phyloP scores from a whole-genome alignment of 2,113 vertebrate genomes.

The Cyrtonyx montezumae region DNA sequence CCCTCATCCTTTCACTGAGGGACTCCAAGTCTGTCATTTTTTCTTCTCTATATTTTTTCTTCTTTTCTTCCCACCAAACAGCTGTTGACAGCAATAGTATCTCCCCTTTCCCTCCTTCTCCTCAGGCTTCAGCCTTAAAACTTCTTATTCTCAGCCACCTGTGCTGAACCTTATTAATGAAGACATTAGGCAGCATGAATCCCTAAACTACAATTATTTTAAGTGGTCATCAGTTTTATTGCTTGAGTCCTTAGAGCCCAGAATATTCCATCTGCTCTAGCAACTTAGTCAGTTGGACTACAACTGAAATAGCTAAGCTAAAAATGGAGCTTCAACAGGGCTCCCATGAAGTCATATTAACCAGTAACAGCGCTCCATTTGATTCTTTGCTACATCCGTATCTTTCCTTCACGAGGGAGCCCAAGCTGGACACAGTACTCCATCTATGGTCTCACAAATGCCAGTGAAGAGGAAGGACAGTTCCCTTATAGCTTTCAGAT shows the following conservation, averaged over 20 bases:
- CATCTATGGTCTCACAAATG: background rate
- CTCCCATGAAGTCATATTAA: background rate
- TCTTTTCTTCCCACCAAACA: background rate
- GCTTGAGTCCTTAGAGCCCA: background rate
- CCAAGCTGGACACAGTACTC: background rate
- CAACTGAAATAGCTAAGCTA: background rate
- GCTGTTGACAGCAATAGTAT: accelerated
- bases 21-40: background rate
- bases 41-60: background rate
- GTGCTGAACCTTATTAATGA: background rate
- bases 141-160: accelerated
- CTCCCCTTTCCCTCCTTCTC: background rate
- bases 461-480: background rate
- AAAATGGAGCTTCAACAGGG: background rate
- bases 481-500: background rate
- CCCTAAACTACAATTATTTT: background rate
- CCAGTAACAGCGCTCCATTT: background rate
- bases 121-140: background rate
- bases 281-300: background rate
- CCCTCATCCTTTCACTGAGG: background rate
- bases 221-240: background rate
- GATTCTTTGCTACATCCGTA: accelerated
- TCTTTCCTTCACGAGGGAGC: background rate
- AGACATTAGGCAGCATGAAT: background rate
- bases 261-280: background rate